Percentiles rank a stretch among this genome's conserved stretches.
Conservation (phyloP, 2,113 vertebrate species). For the Serinus canaria region DNA sequence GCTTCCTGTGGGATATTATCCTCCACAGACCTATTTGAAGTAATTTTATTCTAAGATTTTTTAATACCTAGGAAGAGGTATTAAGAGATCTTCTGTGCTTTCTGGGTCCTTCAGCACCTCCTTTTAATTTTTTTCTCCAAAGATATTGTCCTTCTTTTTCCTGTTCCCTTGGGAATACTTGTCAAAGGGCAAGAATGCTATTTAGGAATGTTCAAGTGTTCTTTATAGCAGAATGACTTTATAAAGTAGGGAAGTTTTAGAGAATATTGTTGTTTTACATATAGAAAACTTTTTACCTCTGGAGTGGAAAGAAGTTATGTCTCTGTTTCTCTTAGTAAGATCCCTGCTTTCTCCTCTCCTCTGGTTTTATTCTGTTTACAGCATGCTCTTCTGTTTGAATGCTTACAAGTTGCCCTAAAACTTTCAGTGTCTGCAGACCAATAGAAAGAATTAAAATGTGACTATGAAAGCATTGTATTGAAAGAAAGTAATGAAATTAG, state of each 20-base stretch:
- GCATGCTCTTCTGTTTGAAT: not conserved
- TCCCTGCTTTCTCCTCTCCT: not conserved
- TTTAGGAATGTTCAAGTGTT: not conserved
- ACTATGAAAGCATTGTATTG: not conserved
- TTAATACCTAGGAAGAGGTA: not conserved
- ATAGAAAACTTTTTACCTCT: not conserved
- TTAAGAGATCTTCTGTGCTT: not conserved
- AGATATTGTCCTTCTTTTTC: not conserved
- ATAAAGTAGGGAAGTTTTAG: not conserved
- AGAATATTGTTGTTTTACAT: not conserved
- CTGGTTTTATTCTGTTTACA: not conserved
- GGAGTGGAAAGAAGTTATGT: not conserved
- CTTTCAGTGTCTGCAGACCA: not conserved
- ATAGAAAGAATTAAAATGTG: not conserved
- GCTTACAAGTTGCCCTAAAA: not conserved
- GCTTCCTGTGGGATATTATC: not conserved
- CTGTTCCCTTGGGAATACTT: not conserved
- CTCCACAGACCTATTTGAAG: not conserved
- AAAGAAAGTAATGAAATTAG: slow-evolving; percentile 20
- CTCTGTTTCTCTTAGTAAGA: not conserved
- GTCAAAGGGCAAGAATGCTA: not conserved
- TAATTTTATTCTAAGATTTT: not conserved
- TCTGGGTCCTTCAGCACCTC: not conserved
- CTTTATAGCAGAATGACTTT: not conserved
- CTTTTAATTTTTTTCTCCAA: not conserved